These are phyloP conservation scores for Pseudoips prasinana DNA, from an alignment of 2,888 invertebrate species.

Conservation along the genomic window DNA sequence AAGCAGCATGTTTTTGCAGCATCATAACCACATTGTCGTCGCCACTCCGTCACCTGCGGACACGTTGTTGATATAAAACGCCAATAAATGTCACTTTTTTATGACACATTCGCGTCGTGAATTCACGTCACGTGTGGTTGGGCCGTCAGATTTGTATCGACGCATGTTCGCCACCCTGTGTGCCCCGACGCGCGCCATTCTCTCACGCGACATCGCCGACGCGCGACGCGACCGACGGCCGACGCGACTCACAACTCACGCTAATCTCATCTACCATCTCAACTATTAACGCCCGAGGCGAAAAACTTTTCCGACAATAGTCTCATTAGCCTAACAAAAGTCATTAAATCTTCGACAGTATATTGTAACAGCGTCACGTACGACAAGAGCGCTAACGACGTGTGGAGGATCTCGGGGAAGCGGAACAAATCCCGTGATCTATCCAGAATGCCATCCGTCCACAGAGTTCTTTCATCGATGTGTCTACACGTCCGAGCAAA, in stretches of 20 bases:
- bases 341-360: constrained; percentile 68
- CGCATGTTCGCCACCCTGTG: constrained; percentile 62
- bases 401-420: constrained; percentile 76
- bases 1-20: constrained; percentile 67
- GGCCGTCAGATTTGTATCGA: constrained; percentile 71
- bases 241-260: constrained; percentile 40
- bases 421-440: constrained; percentile 73
- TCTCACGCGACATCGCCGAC: constrained; percentile 57
- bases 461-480: constrained; percentile 57
- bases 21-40: constrained; percentile 66
- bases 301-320: constrained; percentile 65
- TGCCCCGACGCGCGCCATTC: constrained; percentile 58
- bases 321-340: constrained; percentile 74
- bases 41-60: constrained; percentile 63
- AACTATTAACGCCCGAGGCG: constrained; percentile 57
- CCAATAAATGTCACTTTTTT: constrained; percentile 82
- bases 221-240: constrained; percentile 34
- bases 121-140: constrained; percentile 75
- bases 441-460: constrained; percentile 65
- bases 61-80: constrained; percentile 78
- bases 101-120: constrained; percentile 62
- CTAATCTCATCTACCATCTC: constrained; percentile 62
- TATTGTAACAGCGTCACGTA: constrained; percentile 69
- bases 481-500: constrained; percentile 60
- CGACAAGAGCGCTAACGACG: constrained; percentile 76